These are phyloP conservation scores for Antitype chi DNA, from an alignment of 2,888 invertebrate genomes.

Conservation along the genomic window DNA sequence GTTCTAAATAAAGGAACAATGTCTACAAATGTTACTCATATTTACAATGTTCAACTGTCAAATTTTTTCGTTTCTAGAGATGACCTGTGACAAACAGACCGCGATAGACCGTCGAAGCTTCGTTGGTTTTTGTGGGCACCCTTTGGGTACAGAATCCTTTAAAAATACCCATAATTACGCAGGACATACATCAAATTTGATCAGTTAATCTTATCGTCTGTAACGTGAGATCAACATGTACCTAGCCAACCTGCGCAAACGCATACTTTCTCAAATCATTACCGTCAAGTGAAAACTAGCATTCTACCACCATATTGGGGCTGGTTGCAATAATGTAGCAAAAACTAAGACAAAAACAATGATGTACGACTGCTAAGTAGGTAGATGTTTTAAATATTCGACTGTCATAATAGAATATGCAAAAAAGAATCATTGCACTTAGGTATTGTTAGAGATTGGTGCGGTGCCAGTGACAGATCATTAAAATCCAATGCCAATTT, in stretches of 20 bases:
- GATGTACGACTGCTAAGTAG: slow-evolving; percentile 13
- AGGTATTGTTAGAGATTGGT: neutral
- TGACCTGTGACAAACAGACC: neutral
- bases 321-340: slow-evolving; percentile 27
- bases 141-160: neutral
- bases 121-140: neutral
- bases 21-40: no score
- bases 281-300: slow-evolving; percentile 56
- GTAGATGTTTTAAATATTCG: slow-evolving; percentile 5
- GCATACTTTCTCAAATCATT: slow-evolving; percentile 59
- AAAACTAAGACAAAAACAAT: slow-evolving; percentile 42
- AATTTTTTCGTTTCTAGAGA: neutral
- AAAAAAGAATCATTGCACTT: neutral
- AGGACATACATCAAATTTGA: neutral
- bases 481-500: neutral
- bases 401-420: slow-evolving; percentile 7
- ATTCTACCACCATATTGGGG: slow-evolving; percentile 58
- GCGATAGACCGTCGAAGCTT: neutral
- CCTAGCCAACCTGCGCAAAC: neutral
- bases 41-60: no score
- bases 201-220: slow-evolving; percentile 18
- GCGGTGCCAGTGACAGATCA: neutral
- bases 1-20: no score
- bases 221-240: slow-evolving; percentile 24
- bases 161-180: neutral